Base-by-base conservation (phyloP, 2,888 invertebrate genomes). In the Linyphia triangularis region DNA sequence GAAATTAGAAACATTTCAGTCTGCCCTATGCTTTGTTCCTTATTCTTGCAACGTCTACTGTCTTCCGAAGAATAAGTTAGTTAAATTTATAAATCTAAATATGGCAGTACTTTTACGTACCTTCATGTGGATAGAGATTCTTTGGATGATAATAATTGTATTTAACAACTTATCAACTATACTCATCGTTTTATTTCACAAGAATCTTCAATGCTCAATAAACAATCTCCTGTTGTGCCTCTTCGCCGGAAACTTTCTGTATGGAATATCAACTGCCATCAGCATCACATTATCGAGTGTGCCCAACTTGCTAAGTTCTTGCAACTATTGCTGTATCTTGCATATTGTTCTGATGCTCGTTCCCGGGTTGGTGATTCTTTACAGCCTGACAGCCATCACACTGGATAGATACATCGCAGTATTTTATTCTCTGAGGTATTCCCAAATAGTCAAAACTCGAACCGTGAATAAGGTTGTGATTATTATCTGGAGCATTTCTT, bases 391-490 rank as follows among this genome's bases (percentile, higher is more conserved):
- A 19, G 83, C 83, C 9, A 83, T 83, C 7, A 83, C 83, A 16
- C n/a, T 83, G 2, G 83, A 83, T 24, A 73, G 83, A 51, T 83
- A 83, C 37, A 65, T 83, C 9, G 65, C 73, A 30, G 73, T 83
- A 6, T 83, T 83, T 65, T 83, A 73, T 22, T 65, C 83, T 0
- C 51, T 83, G 16, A 73, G 63, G 24, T 83, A 83, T 10, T 30
- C 43, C 9, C 51, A 51, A 24, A 73, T 83, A 5, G 24, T 83
- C 13, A 83, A 19, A n/a, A 16, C 72, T 6, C 7, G 16, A 13
- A 2, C 51, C 7, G 51, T 83, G 1, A 73, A 75, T 22, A n/a
- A 13, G 13, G 43, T 24, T 5, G 13, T 65, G 4, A 10, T 51
- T 0, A 13, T 63, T 10, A 83, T 73, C 0, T 83, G 83, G 83